Conservation (phyloP, 2,888 invertebrate genomes). For the Eudemis profundana region DNA sequence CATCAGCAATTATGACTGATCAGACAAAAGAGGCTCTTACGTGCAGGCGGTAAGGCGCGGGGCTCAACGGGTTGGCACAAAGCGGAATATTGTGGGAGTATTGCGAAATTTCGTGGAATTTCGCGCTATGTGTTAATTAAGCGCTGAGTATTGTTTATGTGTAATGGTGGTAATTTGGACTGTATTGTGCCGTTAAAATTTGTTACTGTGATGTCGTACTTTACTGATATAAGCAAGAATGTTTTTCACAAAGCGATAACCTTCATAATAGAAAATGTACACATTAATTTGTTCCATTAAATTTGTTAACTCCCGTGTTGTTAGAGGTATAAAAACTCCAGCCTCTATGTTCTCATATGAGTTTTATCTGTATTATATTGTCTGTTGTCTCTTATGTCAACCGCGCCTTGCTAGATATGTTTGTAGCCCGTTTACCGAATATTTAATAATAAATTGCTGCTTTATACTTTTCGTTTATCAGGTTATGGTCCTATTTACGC, state of each 20-base stretch:
- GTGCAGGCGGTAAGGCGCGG: constrained; percentile 35
- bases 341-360: too few species aligned
- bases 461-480: too few species aligned
- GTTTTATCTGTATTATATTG: too few species aligned
- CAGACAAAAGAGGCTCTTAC: constrained; percentile 41
- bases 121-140: constrained; percentile 41
- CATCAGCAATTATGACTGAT: constrained; percentile 37
- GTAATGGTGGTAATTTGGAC: constrained; percentile 38
- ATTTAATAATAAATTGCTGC: too few species aligned
- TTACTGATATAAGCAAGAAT: constrained; percentile 12
- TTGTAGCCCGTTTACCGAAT: too few species aligned
- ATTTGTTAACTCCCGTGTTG: too few species aligned
- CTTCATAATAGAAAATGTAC: neutral
- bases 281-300: neutral
- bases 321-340: too few species aligned
- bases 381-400: too few species aligned
- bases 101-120: constrained; percentile 20
- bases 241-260: neutral
- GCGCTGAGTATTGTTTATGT: constrained; percentile 42
- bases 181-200: constrained; percentile 31
- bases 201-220: constrained; percentile 21
- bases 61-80: constrained; percentile 27
- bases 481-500: too few species aligned
- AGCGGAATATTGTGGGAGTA: constrained; percentile 30
- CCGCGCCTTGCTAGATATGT: too few species aligned